Percentiles rank a stretch among this genome's conserved stretches.
Conservation (phyloP, 2,888 invertebrate species). For the Synergus gifuensis region DNA sequence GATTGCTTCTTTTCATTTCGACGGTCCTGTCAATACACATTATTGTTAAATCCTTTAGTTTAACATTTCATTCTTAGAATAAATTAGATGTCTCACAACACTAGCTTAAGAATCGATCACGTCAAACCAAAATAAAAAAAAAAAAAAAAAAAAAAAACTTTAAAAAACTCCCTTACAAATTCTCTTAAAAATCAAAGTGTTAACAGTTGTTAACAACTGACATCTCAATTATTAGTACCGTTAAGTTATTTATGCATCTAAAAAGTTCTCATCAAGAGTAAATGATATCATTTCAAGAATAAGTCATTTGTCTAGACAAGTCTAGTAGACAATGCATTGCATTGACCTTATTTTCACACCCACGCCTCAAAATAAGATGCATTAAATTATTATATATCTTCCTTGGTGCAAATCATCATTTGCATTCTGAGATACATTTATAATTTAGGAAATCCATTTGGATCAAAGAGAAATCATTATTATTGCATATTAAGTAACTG, state of each 20-base stretch:
- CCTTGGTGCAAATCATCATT: no score
- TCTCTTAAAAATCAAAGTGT: not conserved
- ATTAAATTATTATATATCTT: not conserved
- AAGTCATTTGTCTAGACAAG: not conserved
- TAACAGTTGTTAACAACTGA: no score
- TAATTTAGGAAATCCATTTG: no score
- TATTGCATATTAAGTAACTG: no score
- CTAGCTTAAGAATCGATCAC: not conserved
- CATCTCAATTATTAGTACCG: no score
- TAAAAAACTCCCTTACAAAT: not conserved
- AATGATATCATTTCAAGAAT: not conserved
- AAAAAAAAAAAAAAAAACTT: no score
- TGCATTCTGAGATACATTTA: no score
- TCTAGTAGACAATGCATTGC: not conserved
- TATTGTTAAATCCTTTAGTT: slow-evolving; percentile 17
- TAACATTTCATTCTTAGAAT: not conserved
- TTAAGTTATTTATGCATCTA: not conserved
- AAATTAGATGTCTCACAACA: not conserved
- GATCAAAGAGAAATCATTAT: no score
- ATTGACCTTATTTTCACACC: not conserved
- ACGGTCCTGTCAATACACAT: slow-evolving; percentile 40
- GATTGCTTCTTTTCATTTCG: slow-evolving; percentile 57
- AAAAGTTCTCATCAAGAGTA: not conserved
- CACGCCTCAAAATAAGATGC: not conserved
- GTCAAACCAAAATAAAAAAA: not conserved